A percentile compares a stretch with the other conserved stretches of the same genome.
Evolutionary conservation across 2,888 invertebrate genomes (phyloP).

Genomic region (Lottia scabra): DNA sequence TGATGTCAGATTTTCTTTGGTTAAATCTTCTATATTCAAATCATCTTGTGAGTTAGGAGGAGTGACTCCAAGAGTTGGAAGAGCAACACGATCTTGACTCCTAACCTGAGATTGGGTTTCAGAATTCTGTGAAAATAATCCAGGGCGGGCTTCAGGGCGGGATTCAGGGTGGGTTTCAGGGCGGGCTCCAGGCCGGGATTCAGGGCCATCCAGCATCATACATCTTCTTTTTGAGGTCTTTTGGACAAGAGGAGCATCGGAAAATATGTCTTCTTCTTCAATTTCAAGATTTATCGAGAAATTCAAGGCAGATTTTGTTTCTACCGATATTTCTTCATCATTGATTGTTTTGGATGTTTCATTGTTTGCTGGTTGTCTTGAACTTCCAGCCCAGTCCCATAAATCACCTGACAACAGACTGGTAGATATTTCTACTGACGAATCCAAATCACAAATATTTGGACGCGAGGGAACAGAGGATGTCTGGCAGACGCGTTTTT

Average conservation of each 20-base stretch:
- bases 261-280: not conserved
- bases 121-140: not conserved
- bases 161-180: no score
- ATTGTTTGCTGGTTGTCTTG: not conserved
- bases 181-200: no score
- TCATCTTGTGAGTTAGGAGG: not conserved
- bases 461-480: no score
- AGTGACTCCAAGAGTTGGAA: not conserved
- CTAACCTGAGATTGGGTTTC: not conserved
- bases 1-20: not conserved
- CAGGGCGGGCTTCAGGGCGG: no score
- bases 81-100: not conserved
- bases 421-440: no score
- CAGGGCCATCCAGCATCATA: not conserved
- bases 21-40: not conserved
- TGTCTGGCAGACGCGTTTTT: no score
- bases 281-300: not conserved
- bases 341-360: not conserved
- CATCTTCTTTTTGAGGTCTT: not conserved
- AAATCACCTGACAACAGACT: slow-evolving; percentile 37
- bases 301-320: not conserved
- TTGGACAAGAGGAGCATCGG: not conserved
- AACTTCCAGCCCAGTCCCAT: slow-evolving; percentile 22
- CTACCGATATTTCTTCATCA: not conserved
- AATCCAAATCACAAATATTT: slow-evolving; percentile 6